phyloP scores from a whole-genome alignment of 2,797 vertebrate genomes.

The Eutrigla gurnardus region DNA sequence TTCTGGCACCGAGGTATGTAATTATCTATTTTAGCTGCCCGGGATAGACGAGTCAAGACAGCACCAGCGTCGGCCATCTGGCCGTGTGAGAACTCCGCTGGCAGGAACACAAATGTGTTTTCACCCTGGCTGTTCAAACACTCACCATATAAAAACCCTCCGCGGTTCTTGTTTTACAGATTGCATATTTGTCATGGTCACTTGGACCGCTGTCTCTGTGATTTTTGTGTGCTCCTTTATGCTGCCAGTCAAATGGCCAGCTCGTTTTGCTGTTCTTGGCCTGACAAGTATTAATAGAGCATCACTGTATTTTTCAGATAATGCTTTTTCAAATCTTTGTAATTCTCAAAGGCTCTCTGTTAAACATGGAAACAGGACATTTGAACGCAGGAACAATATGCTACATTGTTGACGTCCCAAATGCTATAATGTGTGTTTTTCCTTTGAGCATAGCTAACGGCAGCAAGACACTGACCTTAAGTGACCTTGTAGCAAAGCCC shows the following conservation, averaged over 20 bases:
- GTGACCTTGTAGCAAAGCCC: constrained; percentile 31
- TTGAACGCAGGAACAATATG: constrained; percentile 22
- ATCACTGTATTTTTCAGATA: constrained; percentile 53
- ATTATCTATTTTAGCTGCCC: constrained; percentile 78
- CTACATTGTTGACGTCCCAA: background rate
- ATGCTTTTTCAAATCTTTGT: constrained; percentile 35
- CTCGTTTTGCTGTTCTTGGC: constrained; percentile 44
- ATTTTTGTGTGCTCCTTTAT: constrained; percentile 52
- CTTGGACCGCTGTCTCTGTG: constrained; percentile 59
- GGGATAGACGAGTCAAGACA: constrained; percentile 72
- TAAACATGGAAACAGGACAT: constrained; percentile 6
- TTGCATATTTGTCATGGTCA: constrained; percentile 73
- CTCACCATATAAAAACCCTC: constrained; percentile 59
- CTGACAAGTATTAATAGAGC: constrained; percentile 46
- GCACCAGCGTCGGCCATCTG: constrained; percentile 75
- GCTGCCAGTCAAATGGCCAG: constrained; percentile 67
- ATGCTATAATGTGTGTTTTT: constrained; percentile 13
- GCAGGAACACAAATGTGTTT: constrained; percentile 67
- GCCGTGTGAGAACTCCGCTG: constrained; percentile 65
- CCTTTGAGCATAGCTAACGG: background rate
- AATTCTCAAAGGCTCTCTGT: constrained; percentile 27
- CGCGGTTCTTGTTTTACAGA: constrained; percentile 74
- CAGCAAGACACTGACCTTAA: constrained; percentile 13
- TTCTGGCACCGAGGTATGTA: constrained; percentile 67
- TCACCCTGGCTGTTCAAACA: constrained; percentile 60